Base-by-base conservation (phyloP, 2,888 invertebrate species). In the Idaea dimidiata region DNA sequence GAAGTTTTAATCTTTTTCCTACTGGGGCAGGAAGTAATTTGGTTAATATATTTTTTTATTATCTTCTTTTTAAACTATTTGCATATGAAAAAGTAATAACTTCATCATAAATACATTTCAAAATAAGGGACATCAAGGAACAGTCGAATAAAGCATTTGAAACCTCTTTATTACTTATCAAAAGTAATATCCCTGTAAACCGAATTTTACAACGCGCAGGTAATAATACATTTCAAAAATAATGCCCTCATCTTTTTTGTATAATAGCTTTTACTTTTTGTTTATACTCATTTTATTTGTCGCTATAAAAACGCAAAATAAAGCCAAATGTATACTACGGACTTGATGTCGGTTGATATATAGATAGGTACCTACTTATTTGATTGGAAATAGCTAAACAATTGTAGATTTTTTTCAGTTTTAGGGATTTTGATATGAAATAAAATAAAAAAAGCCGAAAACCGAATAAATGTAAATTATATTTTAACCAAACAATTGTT, bases 231-330 rank as follows among this genome's bases (percentile, higher is more conserved):
- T 78, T 76, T 74, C 76, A 75, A 79, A 86, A 88, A 83, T 83
- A 83, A 84, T 83, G 78, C 78, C 81, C 81, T 83, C 81, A 83
- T 83, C 80, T 83, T 83, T 43, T 71, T 83, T 83, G 82, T 82
- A 80, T 82, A 84, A 84, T 88, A 88, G 43, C 10, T 43, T 43
- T 87, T 86, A 84, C 86, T 81, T 84, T 87, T 77, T 81, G 83
- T 87, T 86, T 82, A 84, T 88, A 83, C 82, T 79, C 81, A 83
- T 89, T 91, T 90, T 89, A 90, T 91, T 89, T 82, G 85, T 81
- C 74, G 85, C 84, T 81, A 88, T 91, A 91, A 91, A 91, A 88
- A 87, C 86, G 83, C 85, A 84, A 14, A 43, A 43, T 43, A 43
- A 43, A 43, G 43, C 14, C 43, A 14, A 43, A 43, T 43, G 43